Evolutionary conservation across 2,113 vertebrate species (phyloP), one percentile per base, ranked within the genome.

Genomic region (Oncorhynchus gorbuscha): DNA sequence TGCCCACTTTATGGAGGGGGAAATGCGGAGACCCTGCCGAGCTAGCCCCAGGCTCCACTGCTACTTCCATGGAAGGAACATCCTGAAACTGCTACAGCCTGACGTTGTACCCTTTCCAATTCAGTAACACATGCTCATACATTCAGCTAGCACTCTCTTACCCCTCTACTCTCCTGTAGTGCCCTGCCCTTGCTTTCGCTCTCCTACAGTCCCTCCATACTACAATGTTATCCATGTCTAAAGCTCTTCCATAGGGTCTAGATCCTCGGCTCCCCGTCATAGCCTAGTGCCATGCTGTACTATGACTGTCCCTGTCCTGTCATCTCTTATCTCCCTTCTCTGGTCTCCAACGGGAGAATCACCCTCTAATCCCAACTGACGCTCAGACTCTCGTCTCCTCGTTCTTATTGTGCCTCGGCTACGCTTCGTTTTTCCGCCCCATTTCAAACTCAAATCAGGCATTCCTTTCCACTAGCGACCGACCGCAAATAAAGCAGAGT

Each of bases 401-500:
- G 64, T 64, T 71, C 24, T 75, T 72, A 83, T 71, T 79, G 71
- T 67, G 74, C 80, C 81, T 75, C 80, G 70, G 82, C 35, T 32
- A 78, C 76, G 61, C 69, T 83, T 86, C 74, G 76, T n/a, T 82
- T 89, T 90, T 90, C 74, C 81, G 78, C 86, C 85, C 83, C 91
- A 91, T 89, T 92, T 90, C 86, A 75, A 75, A 77, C 78, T 76
- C 16, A 83, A 87, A 86, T 88, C 87, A 35, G 79, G 84, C 86
- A 80, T 87, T 81, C 16, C 59, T 58, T 71, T 76, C 78, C 69
- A 26, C 78, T 49, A 39, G 13, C 18, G 4, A 55, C 51, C 1
- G 14, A 55, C 3, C 39, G 20, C 72, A 79, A 85, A 82, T 72
- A 79, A 79, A 78, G 39, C 75, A 83, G 86, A 85, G 81, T 73